Percentiles rank a stretch among this genome's conserved stretches.
Conservation (phyloP, 2,113 vertebrate species). For the Rattus norvegicus region DNA sequence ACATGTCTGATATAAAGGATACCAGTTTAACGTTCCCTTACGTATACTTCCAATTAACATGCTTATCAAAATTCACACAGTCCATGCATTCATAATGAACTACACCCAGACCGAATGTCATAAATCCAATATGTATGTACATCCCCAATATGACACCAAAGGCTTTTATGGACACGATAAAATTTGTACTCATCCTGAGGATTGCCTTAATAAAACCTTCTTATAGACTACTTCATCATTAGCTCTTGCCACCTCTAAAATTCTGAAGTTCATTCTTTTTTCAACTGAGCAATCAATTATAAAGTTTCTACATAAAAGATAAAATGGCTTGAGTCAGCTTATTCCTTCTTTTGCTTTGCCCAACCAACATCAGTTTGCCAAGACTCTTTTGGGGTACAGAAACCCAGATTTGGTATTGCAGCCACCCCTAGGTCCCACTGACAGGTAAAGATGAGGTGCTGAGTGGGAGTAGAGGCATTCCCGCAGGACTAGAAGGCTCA, state of each 20-base stretch:
- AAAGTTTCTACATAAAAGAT: not conserved
- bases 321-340: not conserved
- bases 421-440: not conserved
- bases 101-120: conserved; percentile 1
- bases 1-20: conserved; percentile 16
- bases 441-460: not conserved
- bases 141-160: not conserved
- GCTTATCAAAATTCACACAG: conserved; percentile 38
- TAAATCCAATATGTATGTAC: not conserved
- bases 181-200: not conserved
- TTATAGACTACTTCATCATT: not conserved
- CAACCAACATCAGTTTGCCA: not conserved
- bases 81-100: not conserved
- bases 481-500: conserved; percentile 6
- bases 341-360: not conserved
- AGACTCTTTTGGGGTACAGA: not conserved
- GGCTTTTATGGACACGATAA: not conserved
- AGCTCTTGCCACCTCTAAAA: not conserved
- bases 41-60: conserved; percentile 33
- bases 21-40: conserved; percentile 40
- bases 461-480: not conserved
- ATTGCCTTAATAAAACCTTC: not conserved
- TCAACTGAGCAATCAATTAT: not conserved
- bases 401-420: not conserved
- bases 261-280: conserved; percentile 9